Evolutionary conservation across 2,797 vertebrate genomes (phyloP).

Genomic region (Phataginus tricuspis): DNA sequence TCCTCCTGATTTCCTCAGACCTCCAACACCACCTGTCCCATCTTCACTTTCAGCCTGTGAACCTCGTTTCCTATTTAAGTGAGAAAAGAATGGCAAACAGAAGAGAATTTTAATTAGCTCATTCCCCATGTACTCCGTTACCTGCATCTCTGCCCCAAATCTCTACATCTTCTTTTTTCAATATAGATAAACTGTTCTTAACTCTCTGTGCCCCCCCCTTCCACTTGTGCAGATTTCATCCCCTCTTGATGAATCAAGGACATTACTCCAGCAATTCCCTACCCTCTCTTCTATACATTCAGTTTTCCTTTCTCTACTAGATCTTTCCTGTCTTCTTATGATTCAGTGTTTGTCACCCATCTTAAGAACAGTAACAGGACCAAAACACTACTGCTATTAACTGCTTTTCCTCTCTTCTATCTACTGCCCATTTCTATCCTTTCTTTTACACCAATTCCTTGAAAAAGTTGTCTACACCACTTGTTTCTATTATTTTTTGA

Average conservation of each 20-base stretch:
- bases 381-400: neutral
- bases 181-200: neutral
- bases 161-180: neutral
- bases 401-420: neutral
- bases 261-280: neutral
- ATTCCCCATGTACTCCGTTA: neutral
- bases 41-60: neutral
- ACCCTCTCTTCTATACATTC: neutral
- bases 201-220: neutral
- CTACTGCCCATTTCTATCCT: neutral
- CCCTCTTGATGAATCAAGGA: neutral
- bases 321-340: neutral
- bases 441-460: neutral
- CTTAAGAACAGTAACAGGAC: constrained; percentile 10
- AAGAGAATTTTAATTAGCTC: constrained; percentile 20
- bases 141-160: neutral
- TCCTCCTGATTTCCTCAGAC: neutral
- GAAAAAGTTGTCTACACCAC: neutral
- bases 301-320: neutral
- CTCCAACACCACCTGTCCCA: neutral
- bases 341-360: neutral
- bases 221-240: neutral
- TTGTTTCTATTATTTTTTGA: neutral
- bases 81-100: constrained; percentile 36
- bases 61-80: constrained; percentile 25